phyloP scores from a whole-genome alignment of 1,140 invertebrate species.

The Periplaneta americana region DNA sequence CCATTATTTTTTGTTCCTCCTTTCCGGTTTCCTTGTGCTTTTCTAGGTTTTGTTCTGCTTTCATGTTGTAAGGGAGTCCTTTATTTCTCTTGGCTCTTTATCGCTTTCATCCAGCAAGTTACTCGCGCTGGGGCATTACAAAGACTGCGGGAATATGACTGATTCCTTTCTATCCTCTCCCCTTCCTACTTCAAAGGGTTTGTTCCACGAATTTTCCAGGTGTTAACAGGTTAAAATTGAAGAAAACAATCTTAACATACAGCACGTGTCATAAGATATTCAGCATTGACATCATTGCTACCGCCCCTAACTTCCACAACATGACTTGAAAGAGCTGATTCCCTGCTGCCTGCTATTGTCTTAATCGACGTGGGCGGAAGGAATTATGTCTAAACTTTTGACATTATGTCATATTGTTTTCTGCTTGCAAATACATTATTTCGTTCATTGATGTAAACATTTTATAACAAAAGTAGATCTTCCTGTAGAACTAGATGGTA shows the following conservation, averaged over 20 bases:
- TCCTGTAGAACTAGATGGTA: no score
- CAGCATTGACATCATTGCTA: background rate
- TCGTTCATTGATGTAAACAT: no score
- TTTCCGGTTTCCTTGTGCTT: background rate
- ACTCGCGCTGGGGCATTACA: background rate
- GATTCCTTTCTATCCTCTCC: background rate
- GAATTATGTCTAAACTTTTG: no score
- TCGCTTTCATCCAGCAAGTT: background rate
- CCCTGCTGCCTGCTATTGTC: no score
- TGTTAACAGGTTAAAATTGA: background rate
- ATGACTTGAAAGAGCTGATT: no score
- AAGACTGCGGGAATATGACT: background rate
- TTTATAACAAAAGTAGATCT: no score
- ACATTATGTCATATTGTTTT: no score
- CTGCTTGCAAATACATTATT: no score
- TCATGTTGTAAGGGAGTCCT: background rate
- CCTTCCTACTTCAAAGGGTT: background rate
- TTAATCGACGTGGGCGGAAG: no score
- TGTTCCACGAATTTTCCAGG: background rate
- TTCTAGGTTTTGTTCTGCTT: background rate
- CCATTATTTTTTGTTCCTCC: background rate
- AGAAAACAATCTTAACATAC: background rate
- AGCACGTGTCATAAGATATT: background rate
- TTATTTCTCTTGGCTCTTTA: background rate
- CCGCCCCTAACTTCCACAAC: no score